Base-by-base conservation (phyloP, 92 coral and sea anemone genomes). In the Heliopora coerulea region DNA sequence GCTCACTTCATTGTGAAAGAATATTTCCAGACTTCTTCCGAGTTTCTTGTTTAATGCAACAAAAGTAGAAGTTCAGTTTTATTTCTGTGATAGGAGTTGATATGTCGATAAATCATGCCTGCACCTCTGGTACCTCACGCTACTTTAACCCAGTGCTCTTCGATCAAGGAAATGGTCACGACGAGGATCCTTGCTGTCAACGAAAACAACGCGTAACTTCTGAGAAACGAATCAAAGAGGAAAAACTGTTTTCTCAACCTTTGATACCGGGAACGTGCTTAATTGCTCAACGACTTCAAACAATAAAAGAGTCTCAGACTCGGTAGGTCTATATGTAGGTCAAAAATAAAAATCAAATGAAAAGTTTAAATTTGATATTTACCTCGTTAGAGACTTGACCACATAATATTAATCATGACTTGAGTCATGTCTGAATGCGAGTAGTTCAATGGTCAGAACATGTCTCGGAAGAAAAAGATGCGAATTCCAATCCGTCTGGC, bases 211-310 rank as follows among this genome's bases (percentile, higher is more conserved):
- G n/a, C n/a, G 6, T 33, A 19, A 28, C 21, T 28, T 40, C 70
- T 6, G 50, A 40, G 44, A 19, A 23, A 58, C n/a, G 33, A 61
- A 61, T 1, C 9, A 18, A 61, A 31, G n/a, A 37, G 11, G 1
- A 35, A 40, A 37, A 2, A n/a, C 52, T 63, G 21, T 42, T 17
- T 12, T 17, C 50, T 19, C 46, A 63, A 67, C 33, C 42, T 0
- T 17, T 9, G 6, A 4, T 28, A 1, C 42, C 74, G 44, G 32
- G 29, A 26, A 18, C 59, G 29, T 67, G 57, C 32, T 67, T 59
- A 44, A 67, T 67, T 23, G 74, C 33, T 3, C 25, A 49, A 23
- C 74, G 74, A 3, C 20, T 67, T 10, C 39, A 49, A n/a, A 26
- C 33, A n/a, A 44, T 44, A 5, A 67, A 67, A 27, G 57, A 44